Conservation (phyloP, 2,888 invertebrate species). For the Latrodectus elegans region DNA sequence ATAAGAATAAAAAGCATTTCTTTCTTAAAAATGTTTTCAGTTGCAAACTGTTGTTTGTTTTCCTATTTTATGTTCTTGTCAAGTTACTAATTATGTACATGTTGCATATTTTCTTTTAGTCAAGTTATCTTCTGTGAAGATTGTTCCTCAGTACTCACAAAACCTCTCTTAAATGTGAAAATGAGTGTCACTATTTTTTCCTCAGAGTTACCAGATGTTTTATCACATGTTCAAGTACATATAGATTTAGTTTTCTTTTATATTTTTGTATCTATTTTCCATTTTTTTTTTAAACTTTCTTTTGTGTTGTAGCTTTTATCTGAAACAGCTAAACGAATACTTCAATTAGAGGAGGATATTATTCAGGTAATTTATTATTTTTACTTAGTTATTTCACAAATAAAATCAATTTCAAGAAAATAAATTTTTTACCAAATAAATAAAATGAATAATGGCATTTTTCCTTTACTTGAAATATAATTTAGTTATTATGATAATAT, state of each 20-base stretch:
- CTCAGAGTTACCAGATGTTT: background rate
- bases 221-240: constrained; percentile 26
- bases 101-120: constrained; percentile 6
- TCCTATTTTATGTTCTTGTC: no score
- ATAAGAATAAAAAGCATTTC: no score
- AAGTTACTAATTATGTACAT: no score
- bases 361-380: constrained; percentile 26
- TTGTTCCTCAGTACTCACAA: constrained; percentile 31
- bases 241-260: background rate
- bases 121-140: constrained; percentile 50
- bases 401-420: no score
- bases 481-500: no score
- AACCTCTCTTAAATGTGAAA: constrained; percentile 47
- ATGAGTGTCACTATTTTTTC: constrained; percentile 27
- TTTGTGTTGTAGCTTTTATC: constrained; percentile 27
- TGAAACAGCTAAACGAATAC: constrained; percentile 32
- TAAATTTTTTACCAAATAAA: no score
- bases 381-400: no score
- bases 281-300: background rate
- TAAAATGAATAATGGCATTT: no score
- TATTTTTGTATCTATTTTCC: background rate
- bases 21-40: no score
- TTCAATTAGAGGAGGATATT: constrained; percentile 28
- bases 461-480: no score
- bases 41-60: no score